A percentile compares a stretch with the other conserved stretches of the same genome.
These are phyloP conservation scores for Fragum fragum DNA, from an alignment of 2,888 invertebrate species.

Conservation along the genomic window DNA sequence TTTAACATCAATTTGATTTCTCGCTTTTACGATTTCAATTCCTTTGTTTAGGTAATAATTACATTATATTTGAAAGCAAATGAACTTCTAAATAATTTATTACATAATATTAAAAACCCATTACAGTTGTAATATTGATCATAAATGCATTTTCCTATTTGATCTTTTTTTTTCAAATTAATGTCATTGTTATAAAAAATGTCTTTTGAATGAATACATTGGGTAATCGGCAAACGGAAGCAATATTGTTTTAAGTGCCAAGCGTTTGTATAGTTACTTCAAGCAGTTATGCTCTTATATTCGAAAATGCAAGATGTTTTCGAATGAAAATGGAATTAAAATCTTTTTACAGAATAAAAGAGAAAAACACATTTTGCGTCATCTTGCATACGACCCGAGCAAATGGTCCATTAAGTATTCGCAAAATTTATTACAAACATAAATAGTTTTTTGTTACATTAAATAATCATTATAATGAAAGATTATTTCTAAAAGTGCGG, in stretches of 20 bases:
- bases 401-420: constrained; percentile 2
- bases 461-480: constrained; percentile 6
- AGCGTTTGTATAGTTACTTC: too few species aligned
- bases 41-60: not conserved
- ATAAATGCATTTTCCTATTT: not conserved
- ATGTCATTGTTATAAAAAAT: too few species aligned
- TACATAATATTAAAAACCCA: not conserved
- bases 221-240: too few species aligned
- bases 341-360: not conserved
- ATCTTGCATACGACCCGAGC: not conserved
- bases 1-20: too few species aligned
- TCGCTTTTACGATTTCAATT: not conserved
- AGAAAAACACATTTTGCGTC: not conserved
- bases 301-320: too few species aligned
- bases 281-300: too few species aligned
- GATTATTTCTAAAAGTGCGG: not conserved
- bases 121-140: not conserved
- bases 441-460: not conserved
- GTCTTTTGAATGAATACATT: too few species aligned
- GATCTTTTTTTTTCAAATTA: not conserved
- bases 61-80: not conserved
- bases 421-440: not conserved
- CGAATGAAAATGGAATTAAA: not conserved
- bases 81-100: not conserved
- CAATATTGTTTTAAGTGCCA: too few species aligned